Percentiles rank a stretch among this genome's conserved stretches.
Evolutionary conservation across 2,797 vertebrate genomes (phyloP).

Genomic region (Galaxias olidus): DNA sequence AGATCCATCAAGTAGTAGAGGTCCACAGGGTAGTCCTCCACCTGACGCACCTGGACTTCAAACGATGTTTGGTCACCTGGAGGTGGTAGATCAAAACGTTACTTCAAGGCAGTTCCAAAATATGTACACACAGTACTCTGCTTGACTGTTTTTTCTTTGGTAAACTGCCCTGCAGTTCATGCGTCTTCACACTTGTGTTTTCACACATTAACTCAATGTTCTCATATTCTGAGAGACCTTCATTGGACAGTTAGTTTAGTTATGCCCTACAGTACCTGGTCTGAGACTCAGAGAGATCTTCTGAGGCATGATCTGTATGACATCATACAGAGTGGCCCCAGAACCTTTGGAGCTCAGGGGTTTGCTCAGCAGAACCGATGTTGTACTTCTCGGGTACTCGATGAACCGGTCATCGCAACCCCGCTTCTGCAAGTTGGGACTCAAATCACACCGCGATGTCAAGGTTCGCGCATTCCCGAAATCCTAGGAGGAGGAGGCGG

Average conservation of each 20-base stretch:
- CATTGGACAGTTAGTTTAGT: no score
- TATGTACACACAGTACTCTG: no score
- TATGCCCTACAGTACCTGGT: constrained; percentile 77
- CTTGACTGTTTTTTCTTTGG: no score
- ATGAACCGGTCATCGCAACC: constrained; percentile 78
- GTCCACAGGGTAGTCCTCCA: constrained; percentile 97
- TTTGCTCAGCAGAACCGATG: constrained; percentile 65
- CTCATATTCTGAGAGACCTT: no score
- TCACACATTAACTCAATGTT: no score
- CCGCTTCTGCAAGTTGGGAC: constrained; percentile 78
- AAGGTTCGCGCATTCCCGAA: constrained; percentile 80
- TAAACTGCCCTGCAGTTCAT: no score
- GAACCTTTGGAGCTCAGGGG: constrained; percentile 89
- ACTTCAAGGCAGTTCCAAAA: no score
- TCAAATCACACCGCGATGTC: constrained; percentile 86
- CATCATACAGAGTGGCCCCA: constrained; percentile 69
- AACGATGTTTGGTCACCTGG: constrained; percentile 86
- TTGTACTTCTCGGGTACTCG: constrained; percentile 83
- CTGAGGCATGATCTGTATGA: constrained; percentile 91
- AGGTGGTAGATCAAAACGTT: no score
- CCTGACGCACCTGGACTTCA: constrained; percentile 90
- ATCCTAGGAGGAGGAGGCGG: constrained; percentile 66
- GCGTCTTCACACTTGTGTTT: no score
- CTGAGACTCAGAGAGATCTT: constrained; percentile 84
- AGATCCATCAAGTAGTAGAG: constrained; percentile 99